phyloP scores from a whole-genome alignment of 2,113 vertebrate species.

The Proterorhinus semilunaris region DNA sequence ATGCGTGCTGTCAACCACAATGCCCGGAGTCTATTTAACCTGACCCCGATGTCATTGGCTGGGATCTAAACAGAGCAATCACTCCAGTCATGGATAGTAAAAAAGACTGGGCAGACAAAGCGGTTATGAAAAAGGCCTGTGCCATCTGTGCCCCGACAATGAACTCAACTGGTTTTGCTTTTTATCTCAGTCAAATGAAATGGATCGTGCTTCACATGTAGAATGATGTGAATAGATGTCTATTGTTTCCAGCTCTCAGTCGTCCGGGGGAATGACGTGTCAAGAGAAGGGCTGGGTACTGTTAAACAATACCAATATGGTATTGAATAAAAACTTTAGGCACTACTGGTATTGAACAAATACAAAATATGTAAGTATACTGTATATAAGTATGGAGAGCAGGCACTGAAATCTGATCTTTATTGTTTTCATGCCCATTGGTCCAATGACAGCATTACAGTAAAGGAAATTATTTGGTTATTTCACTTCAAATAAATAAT shows the following conservation, averaged over 20 bases:
- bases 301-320: no score
- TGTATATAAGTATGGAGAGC: no score
- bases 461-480: no score
- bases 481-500: no score
- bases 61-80: not conserved
- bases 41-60: not conserved
- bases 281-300: no score
- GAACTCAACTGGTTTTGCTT: not conserved
- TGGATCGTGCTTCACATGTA: not conserved
- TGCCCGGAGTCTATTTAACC: conserved; percentile 3
- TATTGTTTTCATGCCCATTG: no score
- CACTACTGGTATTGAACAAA: no score
- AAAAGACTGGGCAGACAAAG: not conserved
- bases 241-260: not conserved
- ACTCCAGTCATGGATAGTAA: not conserved
- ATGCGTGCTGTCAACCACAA: not conserved
- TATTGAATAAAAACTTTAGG: no score
- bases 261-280: no score
- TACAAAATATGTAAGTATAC: no score
- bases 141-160: conserved; percentile 7
- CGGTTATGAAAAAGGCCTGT: not conserved
- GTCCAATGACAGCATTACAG: no score
- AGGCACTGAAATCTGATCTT: no score
- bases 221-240: not conserved
- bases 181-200: not conserved